Base-by-base conservation (phyloP, 2,888 invertebrate genomes). In the Athetis lepigone region DNA sequence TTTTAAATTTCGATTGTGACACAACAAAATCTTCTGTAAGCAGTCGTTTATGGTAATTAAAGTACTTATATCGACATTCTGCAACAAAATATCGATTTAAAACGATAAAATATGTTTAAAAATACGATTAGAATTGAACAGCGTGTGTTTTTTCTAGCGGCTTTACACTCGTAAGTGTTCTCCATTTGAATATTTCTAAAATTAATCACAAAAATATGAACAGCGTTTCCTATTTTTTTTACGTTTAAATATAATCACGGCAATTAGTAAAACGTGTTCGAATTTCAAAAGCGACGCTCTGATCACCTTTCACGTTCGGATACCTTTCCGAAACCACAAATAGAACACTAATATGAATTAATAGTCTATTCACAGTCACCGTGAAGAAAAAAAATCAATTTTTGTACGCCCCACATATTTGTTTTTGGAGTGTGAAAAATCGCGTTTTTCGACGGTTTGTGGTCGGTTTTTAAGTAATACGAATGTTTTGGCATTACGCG, bases 361-460 rank as follows among this genome's bases (percentile, higher is more conserved):
- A 92, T 92, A 88, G 88, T n/a, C 77, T 78, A 75, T 79, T 85
- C 83, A 80, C 78, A 82, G 81, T 78, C 81, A 75, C 76, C 71
- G 76, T 77, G 67, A 84, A 85, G n/a, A n/a, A n/a, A n/a, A n/a
- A 88, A 88, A 88, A 88, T 84, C 75, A 85, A 84, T 87, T 90
- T 91, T 83, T 78, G 72, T 83, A 88, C 86, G 89, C 87, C 86
- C 85, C 85, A 86, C 77, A 90, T 91, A 92, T 92, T 93, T 91
- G 89, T 90, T 91, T 92, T 92, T 90, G 82, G 85, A 89, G 88
- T 93, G 92, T 95, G 94, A 94, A 94, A 90, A 94, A 95, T 95
- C 85, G 88, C 84, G 87, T 92, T 93, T 90, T 87, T 85, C 71
- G 89, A 85, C 86, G 91, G 91, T 92, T 86, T 90, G 93, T 86